These are phyloP conservation scores for Cotesia congregata DNA, from an alignment of 2,888 invertebrate species.

Conservation along the genomic window DNA sequence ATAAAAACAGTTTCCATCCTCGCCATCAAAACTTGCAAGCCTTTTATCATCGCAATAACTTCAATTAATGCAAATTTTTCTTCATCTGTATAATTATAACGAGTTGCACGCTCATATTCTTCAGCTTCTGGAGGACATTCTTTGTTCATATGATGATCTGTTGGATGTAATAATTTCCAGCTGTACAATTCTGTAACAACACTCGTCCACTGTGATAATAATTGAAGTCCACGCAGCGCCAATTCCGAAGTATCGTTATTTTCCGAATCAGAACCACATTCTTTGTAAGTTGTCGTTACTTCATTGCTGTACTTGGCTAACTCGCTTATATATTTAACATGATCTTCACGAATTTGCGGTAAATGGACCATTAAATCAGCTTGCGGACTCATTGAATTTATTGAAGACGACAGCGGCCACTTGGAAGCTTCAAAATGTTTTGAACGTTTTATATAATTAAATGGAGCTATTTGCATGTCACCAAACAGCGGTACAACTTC, in stretches of 20 bases:
- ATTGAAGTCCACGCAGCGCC: conserved; percentile 91
- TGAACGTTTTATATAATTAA: conserved; percentile 95
- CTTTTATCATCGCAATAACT: conserved; percentile 99
- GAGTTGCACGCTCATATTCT: conserved; percentile 96
- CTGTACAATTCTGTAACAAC: conserved; percentile 97
- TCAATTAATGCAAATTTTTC: conserved; percentile 99
- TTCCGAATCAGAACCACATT: conserved; percentile 91
- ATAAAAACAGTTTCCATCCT: conserved; percentile 97
- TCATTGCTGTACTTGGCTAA: conserved; percentile 77
- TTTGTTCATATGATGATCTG: conserved; percentile 95
- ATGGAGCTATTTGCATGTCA: conserved; percentile 99
- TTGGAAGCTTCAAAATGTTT: conserved; percentile 90
- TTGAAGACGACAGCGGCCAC: conserved; percentile 91
- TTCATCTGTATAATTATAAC: conserved; percentile 97
- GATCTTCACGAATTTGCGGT: conserved; percentile 94
- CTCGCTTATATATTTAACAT: conserved; percentile 97
- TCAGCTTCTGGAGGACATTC: conserved; percentile 97
- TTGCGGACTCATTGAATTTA: conserved; percentile 86
- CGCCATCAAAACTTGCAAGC: conserved; percentile 95
- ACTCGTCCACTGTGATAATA: conserved; percentile 96
- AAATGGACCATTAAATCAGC: conserved; percentile 96
- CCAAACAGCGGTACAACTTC: conserved; percentile 98
- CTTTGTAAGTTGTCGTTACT: conserved; percentile 94
- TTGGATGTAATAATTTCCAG: conserved; percentile 98
- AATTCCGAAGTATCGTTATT: conserved; percentile 93